Base-by-base conservation (phyloP, 2,113 vertebrate species). In the Cheirogaleus medius region DNA sequence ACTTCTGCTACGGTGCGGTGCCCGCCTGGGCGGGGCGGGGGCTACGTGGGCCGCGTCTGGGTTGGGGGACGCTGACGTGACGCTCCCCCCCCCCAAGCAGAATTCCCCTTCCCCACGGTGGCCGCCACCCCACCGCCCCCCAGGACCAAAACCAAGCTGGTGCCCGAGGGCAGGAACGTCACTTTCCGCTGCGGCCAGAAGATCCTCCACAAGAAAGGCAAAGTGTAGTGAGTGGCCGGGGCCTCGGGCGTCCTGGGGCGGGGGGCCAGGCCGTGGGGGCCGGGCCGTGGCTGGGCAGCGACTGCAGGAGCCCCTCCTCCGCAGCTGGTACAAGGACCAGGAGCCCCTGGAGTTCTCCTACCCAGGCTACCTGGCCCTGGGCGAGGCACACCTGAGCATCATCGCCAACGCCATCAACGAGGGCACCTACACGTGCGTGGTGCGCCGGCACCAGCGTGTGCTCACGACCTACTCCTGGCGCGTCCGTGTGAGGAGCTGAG, bases 321-420 rank as follows among this genome's bases (percentile, higher is more conserved):
- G 39, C 98, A 99, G 99, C 98, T 99, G 99, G 99, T 99, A 99
- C 94, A 99, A 99, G 98, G 99, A 99, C 29, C 99, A 99, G 44
- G 99, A 99, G 97, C 99, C 99, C 58, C 99, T 99, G 97, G 99
- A 99, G 97, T 99, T 98, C 96, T 99, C 99, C 3, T 99, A 99
- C 44, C 99, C 99, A 0, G 99, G 99, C 90, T 99, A 99, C 98
- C 98, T 99, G 94, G 99, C 98, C 89, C 97, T 99, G 92, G 99
- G 99, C 0, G 99, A 99, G 1, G 99, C 99, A 83, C 99, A 99
- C 97, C 99, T 99, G 94, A 99, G 99, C 95, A 99, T 99, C 90
- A 99, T 99, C 37, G 99, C 99, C 96, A 99, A 99, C 3, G 99
- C 99, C 47, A 99, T 99, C 88, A 99, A 99, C 8, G 99, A 99